Base-by-base conservation (phyloP, 2,797 vertebrate species). In the Hemibagrus guttatus region DNA sequence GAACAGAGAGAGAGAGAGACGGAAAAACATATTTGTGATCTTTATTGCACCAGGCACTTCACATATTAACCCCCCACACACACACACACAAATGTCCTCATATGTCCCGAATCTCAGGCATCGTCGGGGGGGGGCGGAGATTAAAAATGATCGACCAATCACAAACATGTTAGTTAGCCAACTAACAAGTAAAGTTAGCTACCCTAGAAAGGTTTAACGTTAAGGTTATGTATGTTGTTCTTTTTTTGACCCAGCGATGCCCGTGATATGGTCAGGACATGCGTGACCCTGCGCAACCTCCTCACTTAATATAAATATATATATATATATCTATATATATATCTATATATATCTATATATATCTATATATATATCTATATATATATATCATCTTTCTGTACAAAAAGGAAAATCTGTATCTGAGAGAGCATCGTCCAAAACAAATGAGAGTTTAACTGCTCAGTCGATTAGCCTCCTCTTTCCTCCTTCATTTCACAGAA, bases 11-110 rank as follows among this genome's bases (percentile, higher is more conserved):
- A 46, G 2, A 79, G 12, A 26, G 64, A 85, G 42, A 54, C 49
- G 4, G 17, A 68, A 23, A 61, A 61, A 42, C 35, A 84, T 46
- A 84, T 84, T 49, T 76, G 68, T 83, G 68, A 85, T 88, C 76
- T 91, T 91, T 90, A 91, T 87, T 91, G 88, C 89, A 90, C 87
- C 86, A 91, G 90, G 89, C 90, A 91, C 90, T 90, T 91, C 71
- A 90, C 90, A 85, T 54, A 87, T 83, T 79, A 84, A 64, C 85
- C 81, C 54, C 11, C 2, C 19, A 8, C 35, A 16, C 52, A 26
- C 58, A 19, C 39, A n/a, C 23, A 0, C 9, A 2, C 12, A 2
- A 23, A 42, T 2, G 28, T 42, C 26, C 61, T 52, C 63, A 4
- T 7, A 8, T 81, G 58, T 46, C 80, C 61, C 9, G 11, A 82